These are phyloP conservation scores for Botia kubotai DNA, from an alignment of 2,797 vertebrate genomes.

Conservation along the genomic window DNA sequence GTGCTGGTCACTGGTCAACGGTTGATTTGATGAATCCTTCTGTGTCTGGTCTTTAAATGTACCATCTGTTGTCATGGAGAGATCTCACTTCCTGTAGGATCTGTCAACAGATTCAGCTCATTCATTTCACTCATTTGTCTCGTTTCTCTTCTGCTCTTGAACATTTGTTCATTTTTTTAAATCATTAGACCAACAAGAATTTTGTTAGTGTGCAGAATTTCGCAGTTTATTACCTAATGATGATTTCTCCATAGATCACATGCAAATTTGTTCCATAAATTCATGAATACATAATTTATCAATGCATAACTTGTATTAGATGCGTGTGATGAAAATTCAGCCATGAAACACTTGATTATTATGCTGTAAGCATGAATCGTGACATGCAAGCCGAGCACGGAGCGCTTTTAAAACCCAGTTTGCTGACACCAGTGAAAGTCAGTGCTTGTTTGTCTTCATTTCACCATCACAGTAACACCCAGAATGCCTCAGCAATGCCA, in stretches of 20 bases:
- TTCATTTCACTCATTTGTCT: conserved; percentile 18
- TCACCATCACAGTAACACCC: too few species aligned
- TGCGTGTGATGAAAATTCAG: conserved; percentile 14
- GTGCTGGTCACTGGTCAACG: conserved; percentile 30
- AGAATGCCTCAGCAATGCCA: neutral
- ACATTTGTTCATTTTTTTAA: neutral
- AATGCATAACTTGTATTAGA: conserved; percentile 22
- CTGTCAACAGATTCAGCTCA: neutral
- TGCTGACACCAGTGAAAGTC: conserved; percentile 6
- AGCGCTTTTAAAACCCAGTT: neutral
- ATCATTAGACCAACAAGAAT: conserved; percentile 3
- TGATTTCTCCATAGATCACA: neutral
- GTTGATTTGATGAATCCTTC: conserved; percentile 40
- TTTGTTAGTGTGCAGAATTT: neutral
- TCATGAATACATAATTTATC: conserved; percentile 35
- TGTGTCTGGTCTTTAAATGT: conserved; percentile 28
- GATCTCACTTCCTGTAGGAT: conserved; percentile 21
- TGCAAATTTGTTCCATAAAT: conserved; percentile 14
- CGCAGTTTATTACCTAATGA: neutral
- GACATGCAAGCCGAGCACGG: conserved; percentile 9
- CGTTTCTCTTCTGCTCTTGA: conserved; percentile 28
- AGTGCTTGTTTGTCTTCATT: too few species aligned
- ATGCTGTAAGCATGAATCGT: neutral
- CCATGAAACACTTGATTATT: conserved; percentile 6
- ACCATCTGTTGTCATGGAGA: conserved; percentile 29